These are phyloP conservation scores for Acanthococcus lagerstroemiae DNA, from an alignment of 2,888 invertebrate species.

Conservation along the genomic window DNA sequence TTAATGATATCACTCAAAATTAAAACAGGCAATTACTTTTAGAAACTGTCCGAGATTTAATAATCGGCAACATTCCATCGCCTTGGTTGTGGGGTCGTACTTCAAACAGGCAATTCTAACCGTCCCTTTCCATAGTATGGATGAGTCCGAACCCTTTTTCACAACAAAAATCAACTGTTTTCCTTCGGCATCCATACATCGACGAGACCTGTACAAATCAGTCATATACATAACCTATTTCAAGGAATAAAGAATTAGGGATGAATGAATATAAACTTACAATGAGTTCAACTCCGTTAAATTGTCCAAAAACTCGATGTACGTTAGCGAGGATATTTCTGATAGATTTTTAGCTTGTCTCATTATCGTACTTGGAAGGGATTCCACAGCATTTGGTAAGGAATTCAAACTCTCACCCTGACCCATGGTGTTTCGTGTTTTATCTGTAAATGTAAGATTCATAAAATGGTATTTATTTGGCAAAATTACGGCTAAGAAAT, in stretches of 20 bases:
- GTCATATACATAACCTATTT: too few species aligned
- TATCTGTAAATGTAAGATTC: too few species aligned
- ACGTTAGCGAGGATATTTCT: constrained; percentile 45
- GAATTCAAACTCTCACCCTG: constrained; percentile 25
- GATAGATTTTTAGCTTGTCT: constrained; percentile 43
- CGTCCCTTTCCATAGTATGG: constrained; percentile 58
- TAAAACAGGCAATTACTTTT: too few species aligned
- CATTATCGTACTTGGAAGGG: constrained; percentile 39
- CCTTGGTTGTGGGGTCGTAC: constrained; percentile 46
- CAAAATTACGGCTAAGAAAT: too few species aligned
- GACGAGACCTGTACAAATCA: constrained; percentile 46
- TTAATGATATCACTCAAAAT: too few species aligned
- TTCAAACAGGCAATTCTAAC: constrained; percentile 56
- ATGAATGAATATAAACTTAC: constrained; percentile 42
- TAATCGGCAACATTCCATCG: constrained; percentile 50
- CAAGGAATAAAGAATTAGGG: too few species aligned
- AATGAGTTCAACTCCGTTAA: constrained; percentile 52
- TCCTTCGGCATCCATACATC: constrained; percentile 51
- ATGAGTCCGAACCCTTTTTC: constrained; percentile 53
- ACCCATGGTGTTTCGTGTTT: constrained; percentile 27
- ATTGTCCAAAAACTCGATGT: constrained; percentile 51
- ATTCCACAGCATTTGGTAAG: constrained; percentile 37
- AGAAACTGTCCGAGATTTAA: constrained; percentile 55
- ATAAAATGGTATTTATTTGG: too few species aligned
- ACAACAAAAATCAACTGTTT: constrained; percentile 56